Percentiles rank a stretch among this genome's conserved stretches.
phyloP scores from a whole-genome alignment of 1,140 invertebrate species.

The Drosophila asahinai region DNA sequence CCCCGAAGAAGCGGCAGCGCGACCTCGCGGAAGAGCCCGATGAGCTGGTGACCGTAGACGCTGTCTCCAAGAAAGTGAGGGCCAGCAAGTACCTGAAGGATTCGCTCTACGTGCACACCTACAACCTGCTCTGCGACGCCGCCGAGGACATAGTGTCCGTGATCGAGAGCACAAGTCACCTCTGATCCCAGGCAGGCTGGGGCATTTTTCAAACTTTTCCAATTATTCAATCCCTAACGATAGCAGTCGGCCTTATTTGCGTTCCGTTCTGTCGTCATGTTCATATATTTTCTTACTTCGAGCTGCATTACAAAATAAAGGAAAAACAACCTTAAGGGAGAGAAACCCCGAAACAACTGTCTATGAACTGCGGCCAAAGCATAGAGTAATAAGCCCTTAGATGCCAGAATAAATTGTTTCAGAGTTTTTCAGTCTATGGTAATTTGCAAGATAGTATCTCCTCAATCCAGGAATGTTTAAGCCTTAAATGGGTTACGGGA shows the following conservation, averaged over 20 bases:
- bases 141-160: constrained; percentile 73
- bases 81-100: constrained; percentile 58
- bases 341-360: too few species aligned
- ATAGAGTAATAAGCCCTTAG: too few species aligned
- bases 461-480: too few species aligned
- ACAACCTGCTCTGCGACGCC: constrained; percentile 64
- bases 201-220: constrained; percentile 4
- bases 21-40: not conserved
- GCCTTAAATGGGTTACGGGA: too few species aligned
- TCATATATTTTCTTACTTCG: not conserved
- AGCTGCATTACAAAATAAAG: not conserved
- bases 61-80: constrained; percentile 27
- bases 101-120: constrained; percentile 73
- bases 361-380: too few species aligned
- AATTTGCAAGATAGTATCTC: too few species aligned
- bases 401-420: too few species aligned
- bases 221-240: not conserved
- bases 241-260: not conserved
- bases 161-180: constrained; percentile 64
- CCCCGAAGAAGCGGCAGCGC: too few species aligned
- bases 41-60: not conserved
- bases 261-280: not conserved
- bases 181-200: not conserved
- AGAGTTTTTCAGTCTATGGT: too few species aligned
- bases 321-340: too few species aligned